phyloP scores from a whole-genome alignment of 2,797 vertebrate species.

The Oreonectes daqikongensis region DNA sequence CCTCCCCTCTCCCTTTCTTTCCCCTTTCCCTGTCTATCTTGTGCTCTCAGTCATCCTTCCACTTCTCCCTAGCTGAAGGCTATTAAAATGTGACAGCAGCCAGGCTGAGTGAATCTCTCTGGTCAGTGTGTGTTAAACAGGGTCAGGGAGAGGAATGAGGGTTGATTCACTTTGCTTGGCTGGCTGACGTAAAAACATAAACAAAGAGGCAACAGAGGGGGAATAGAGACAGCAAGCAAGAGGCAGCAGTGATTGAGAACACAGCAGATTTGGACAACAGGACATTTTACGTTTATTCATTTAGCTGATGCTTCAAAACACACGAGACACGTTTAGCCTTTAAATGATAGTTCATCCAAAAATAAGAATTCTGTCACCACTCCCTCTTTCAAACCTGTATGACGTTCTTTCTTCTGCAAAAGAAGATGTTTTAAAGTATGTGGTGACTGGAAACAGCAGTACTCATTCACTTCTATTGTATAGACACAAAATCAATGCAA shows the following conservation, averaged over 20 bases:
- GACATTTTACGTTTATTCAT: too few relatives aligned
- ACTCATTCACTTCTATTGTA: too few relatives aligned
- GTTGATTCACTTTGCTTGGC: conserved; percentile 44
- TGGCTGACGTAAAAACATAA: conserved; percentile 42
- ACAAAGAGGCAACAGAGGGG: conserved; percentile 32
- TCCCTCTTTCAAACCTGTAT: too few relatives aligned
- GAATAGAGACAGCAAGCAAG: background rate
- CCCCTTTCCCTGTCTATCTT: conserved; percentile 50
- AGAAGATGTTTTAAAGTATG: too few relatives aligned
- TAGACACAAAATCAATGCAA: too few relatives aligned
- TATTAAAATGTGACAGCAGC: conserved; percentile 66
- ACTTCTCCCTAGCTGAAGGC: conserved; percentile 68
- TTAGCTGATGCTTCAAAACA: too few relatives aligned
- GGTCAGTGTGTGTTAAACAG: conserved; percentile 35
- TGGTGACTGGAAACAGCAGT: too few relatives aligned
- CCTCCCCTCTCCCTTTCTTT: conserved; percentile 40
- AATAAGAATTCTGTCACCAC: too few relatives aligned
- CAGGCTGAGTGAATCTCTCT: conserved; percentile 50
- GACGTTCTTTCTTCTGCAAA: too few relatives aligned
- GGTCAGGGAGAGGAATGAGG: conserved; percentile 34
- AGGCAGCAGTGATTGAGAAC: too few relatives aligned
- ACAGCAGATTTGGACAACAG: background rate
- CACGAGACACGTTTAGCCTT: too few relatives aligned
- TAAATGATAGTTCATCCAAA: too few relatives aligned
- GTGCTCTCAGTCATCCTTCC: conserved; percentile 44